A percentile compares a stretch with the other conserved stretches of the same genome.
Conservation (phyloP, 1,140 invertebrate genomes). For the Lysiphlebus fabarum region DNA sequence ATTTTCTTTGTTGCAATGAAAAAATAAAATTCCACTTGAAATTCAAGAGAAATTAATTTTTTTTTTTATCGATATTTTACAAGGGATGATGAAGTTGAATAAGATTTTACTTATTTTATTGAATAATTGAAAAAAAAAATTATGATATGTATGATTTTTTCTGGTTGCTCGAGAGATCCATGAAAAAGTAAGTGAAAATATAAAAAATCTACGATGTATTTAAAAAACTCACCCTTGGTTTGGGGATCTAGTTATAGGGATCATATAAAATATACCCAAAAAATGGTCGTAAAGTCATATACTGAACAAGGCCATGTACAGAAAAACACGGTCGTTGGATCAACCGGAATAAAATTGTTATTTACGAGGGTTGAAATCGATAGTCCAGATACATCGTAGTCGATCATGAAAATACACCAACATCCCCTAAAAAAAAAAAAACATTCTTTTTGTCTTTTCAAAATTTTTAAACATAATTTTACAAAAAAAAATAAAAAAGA, state of each 20-base stretch:
- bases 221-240: not conserved
- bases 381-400: conserved; percentile 34
- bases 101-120: too few species aligned
- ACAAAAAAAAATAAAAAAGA: too few species aligned
- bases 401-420: conserved; percentile 42
- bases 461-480: too few species aligned
- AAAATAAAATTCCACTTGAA: too few species aligned
- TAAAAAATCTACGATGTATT: not conserved
- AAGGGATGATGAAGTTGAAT: too few species aligned
- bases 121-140: too few species aligned
- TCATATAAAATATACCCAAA: not conserved
- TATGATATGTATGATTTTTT: too few species aligned
- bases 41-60: too few species aligned
- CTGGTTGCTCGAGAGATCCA: too few species aligned
- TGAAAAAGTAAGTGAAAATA: not conserved
- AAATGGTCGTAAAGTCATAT: conserved; percentile 16
- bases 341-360: conserved; percentile 38
- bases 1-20: too few species aligned
- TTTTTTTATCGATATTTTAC: too few species aligned
- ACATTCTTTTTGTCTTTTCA: too few species aligned
- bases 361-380: conserved; percentile 51
- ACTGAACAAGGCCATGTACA: not conserved
- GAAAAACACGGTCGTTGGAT: conserved; percentile 12
- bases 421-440: conserved; percentile 20
- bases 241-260: not conserved